Base-by-base conservation (phyloP, 2,113 vertebrate species). In the Suricata suricatta region DNA sequence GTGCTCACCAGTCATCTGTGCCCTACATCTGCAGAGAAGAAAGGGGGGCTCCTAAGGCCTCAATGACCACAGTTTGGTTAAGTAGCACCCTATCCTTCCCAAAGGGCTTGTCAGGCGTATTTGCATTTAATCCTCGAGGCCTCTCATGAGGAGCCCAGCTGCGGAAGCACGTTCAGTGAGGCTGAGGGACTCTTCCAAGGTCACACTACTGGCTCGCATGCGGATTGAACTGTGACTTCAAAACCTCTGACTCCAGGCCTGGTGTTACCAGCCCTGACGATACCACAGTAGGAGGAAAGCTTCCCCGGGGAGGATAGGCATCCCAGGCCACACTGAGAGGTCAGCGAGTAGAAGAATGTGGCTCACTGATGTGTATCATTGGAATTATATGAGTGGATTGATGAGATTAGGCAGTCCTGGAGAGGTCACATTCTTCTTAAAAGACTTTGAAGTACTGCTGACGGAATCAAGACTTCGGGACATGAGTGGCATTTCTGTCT, bases 331-430 rank as follows among this genome's bases (percentile, higher is more conserved):
- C 6, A 68, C 54, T 3, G 1, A 92, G 96, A 93, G 97, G 93
- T 88, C 8, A 93, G 72, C 15, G 0, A 38, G 94, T 64, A 76
- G 96, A 93, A 96, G 95, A 97, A 94, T 92, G 92, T 88, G 95
- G 79, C 97, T 95, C 90, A 63, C 8, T 69, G 80, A 31, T 29
- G 35, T 21, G 1, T 85, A 85, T 90, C 72, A 17, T 4, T 57
- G 31, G 80, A 21, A 21, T 60, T 12, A 0, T 38, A 12, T 1
- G 0, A 25, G 60, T 7, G 57, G 54, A 6, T 7, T 7, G 33
- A 38, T 0, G 1, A 50, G 57, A 90, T 33, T 4, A n/a, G 38
- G 5, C 92, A 8, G 29, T 76, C 80, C 90, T 94, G 41, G 83
- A 71, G 10, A 68, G 90, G 68, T 84, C 87, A 35, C 4, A 5